phyloP scores from a whole-genome alignment of 2,113 vertebrate species.

The Diphyllodes magnificus region DNA sequence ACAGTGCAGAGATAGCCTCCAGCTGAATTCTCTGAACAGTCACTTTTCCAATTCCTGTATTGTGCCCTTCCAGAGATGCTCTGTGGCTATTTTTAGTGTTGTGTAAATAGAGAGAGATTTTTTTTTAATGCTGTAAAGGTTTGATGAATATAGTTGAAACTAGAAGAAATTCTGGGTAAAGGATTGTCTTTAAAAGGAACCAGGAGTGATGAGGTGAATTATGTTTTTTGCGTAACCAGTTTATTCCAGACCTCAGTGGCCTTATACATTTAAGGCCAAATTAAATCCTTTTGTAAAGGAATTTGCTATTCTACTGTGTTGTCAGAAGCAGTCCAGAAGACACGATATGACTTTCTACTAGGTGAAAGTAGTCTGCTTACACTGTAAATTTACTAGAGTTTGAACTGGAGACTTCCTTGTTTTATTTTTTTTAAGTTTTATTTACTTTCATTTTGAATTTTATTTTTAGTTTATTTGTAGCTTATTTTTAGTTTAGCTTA shows the following conservation, averaged over 20 bases:
- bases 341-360: not conserved
- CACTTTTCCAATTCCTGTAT: not conserved
- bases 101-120: not conserved
- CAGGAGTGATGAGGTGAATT: not conserved
- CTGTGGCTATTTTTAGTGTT: not conserved
- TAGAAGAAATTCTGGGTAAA: not conserved
- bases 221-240: not conserved
- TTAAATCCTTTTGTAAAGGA: not conserved
- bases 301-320: not conserved
- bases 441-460: not conserved
- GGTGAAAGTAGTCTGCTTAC: not conserved
- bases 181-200: not conserved
- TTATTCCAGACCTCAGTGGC: not conserved
- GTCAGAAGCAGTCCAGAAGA: not conserved
- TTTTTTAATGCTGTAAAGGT: not conserved
- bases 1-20: not conserved
- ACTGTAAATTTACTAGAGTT: not conserved
- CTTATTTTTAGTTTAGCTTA: not conserved
- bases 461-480: not conserved
- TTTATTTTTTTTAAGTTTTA: not conserved
- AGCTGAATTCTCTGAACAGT: not conserved
- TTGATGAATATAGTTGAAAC: not conserved
- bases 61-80: not conserved
- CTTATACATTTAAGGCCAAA: not conserved
- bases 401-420: not conserved